Conservation (phyloP, 2,888 invertebrate genomes). For the Biston betularia region DNA sequence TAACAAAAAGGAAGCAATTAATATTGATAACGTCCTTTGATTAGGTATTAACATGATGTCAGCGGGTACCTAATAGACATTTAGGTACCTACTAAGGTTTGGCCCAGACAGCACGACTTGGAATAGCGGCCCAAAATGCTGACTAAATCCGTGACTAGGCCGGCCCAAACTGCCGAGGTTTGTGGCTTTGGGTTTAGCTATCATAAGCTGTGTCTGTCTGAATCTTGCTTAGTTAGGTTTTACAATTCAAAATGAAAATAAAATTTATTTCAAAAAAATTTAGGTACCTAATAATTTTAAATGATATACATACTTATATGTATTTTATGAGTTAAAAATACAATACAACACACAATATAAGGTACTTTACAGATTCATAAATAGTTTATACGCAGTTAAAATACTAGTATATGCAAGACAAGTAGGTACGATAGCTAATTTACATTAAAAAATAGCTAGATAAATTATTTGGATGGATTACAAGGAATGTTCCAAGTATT, state of each 20-base stretch:
- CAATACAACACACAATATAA: slow-evolving; percentile 14
- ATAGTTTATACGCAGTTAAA: slow-evolving; percentile 22
- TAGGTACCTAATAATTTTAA: too few relatives aligned
- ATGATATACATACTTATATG: neutral
- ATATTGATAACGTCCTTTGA: neutral
- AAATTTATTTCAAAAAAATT: too few relatives aligned
- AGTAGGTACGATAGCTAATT: neutral
- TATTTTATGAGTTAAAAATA: slow-evolving; percentile 22
- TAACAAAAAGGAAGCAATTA: slow-evolving; percentile 4
- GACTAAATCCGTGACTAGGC: too few relatives aligned
- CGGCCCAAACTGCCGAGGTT: too few relatives aligned
- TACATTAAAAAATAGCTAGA: neutral
- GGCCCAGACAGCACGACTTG: too few relatives aligned
- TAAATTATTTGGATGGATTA: neutral
- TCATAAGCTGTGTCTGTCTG: too few relatives aligned
- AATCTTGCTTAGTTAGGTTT: too few relatives aligned
- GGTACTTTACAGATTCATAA: slow-evolving; percentile 16
- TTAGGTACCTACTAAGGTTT: too few relatives aligned
- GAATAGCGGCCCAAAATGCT: too few relatives aligned
- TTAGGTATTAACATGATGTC: neutral
- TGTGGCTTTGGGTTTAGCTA: too few relatives aligned
- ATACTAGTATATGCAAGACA: slow-evolving; percentile 14
- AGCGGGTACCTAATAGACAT: too few relatives aligned
- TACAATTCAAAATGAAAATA: too few relatives aligned
- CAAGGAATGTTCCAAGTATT: neutral